Conservation (phyloP, 1,140 invertebrate species). For the Drosophila repletoides region DNA sequence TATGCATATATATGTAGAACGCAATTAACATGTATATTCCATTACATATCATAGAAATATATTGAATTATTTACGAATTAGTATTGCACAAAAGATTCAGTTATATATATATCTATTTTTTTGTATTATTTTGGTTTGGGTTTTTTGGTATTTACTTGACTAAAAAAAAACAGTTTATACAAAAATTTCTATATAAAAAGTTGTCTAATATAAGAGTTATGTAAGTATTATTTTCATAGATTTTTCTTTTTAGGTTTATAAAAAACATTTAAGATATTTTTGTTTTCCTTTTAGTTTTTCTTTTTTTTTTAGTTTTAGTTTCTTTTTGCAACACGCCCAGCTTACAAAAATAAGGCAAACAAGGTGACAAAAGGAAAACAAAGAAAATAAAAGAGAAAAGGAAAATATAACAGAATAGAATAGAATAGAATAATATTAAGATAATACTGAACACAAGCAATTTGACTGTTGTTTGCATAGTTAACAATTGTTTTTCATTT, state of each 20-base stretch:
- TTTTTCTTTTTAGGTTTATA: slow-evolving; percentile 42
- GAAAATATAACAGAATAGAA: slow-evolving; percentile 40
- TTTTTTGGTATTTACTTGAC: slow-evolving; percentile 34
- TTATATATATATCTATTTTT: slow-evolving; percentile 46
- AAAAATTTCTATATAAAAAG: slow-evolving; percentile 77
- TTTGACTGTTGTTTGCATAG: slow-evolving; percentile 38
- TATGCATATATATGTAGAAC: slow-evolving; percentile 22
- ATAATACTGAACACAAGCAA: slow-evolving; percentile 75
- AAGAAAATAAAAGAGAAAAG: slow-evolving; percentile 35
- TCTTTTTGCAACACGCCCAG: slow-evolving; percentile 46
- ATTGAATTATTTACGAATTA: slow-evolving; percentile 60
- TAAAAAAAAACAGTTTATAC: slow-evolving; percentile 74
- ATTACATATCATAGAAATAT: slow-evolving; percentile 35
- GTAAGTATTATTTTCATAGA: slow-evolving; percentile 57
- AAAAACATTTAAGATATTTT: slow-evolving; percentile 26
- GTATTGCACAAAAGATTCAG: slow-evolving; percentile 72
- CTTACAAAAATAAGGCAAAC: slow-evolving; percentile 46
- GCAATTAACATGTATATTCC: slow-evolving; percentile 53
- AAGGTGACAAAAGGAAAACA: slow-evolving; percentile 22
- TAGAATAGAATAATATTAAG: no score
- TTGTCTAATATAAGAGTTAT: slow-evolving; percentile 59
- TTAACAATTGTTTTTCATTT: slow-evolving; percentile 29
- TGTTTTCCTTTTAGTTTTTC: neutral
- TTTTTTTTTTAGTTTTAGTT: slow-evolving; percentile 15
- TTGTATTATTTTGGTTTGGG: slow-evolving; percentile 38